Evolutionary conservation across 2,888 invertebrate genomes (phyloP).

Genomic region (Ormyrus thymus): DNA sequence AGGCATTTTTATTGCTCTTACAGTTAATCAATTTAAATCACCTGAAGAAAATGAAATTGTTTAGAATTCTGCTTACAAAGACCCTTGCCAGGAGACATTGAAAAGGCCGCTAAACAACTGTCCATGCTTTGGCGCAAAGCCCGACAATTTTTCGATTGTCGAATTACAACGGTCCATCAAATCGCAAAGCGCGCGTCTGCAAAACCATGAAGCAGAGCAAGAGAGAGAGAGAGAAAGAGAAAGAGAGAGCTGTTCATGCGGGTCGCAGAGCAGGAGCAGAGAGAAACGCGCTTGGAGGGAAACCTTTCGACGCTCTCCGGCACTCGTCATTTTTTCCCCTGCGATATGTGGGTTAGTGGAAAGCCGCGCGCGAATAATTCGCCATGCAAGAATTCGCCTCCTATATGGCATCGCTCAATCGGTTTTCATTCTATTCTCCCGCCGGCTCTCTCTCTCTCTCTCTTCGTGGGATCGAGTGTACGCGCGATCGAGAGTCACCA

Average conservation of each 20-base stretch:
- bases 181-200: neutral
- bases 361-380: conserved; percentile 47
- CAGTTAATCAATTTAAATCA: no score
- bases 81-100: no score
- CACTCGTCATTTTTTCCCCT: conserved; percentile 37
- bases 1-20: no score
- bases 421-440: conserved; percentile 18
- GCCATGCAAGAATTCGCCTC: conserved; percentile 14
- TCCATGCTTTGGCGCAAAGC: neutral
- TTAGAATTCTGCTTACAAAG: no score
- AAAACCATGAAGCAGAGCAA: neutral
- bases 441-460: no score
- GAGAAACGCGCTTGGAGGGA: neutral
- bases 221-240: neutral
- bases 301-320: conserved; percentile 28
- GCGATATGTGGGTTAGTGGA: conserved; percentile 56
- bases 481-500: neutral
- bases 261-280: neutral
- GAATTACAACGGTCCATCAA: neutral
- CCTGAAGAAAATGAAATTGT: no score
- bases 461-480: no score
- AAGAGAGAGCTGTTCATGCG: conserved; percentile 32
- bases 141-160: neutral
- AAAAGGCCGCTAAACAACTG: no score
- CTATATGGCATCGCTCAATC: neutral